Conservation (phyloP, 2,888 invertebrate genomes). For the Cloeon dipterum region DNA sequence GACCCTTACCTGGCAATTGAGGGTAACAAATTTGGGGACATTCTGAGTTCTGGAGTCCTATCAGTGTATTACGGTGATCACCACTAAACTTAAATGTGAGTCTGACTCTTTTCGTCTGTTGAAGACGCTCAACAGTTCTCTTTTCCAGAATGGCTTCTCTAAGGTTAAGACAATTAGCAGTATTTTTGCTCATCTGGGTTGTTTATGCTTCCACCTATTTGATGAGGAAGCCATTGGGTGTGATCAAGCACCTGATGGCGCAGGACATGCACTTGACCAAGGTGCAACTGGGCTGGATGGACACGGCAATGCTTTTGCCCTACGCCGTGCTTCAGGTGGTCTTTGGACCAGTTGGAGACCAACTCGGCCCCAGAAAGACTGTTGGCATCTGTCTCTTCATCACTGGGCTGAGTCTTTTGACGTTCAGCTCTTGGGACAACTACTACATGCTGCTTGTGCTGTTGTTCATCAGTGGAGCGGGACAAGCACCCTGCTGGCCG, state of each 20-base stretch:
- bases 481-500: constrained; percentile 23
- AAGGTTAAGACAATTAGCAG: constrained; percentile 9
- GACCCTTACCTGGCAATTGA: constrained; percentile 21
- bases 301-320: constrained; percentile 21
- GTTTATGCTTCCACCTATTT: constrained; percentile 16
- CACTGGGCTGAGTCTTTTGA: constrained; percentile 18
- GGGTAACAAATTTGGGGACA: no score
- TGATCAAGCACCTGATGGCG: constrained; percentile 20
- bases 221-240: constrained; percentile 21
- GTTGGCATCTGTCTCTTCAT: constrained; percentile 17
- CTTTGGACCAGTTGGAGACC: constrained; percentile 19
- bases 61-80: no score
- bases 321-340: constrained; percentile 20
- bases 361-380: constrained; percentile 18
- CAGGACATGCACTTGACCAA: constrained; percentile 16
- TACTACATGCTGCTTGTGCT: constrained; percentile 15
- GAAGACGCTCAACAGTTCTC: no score
- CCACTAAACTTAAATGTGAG: no score
- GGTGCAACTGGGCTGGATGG: constrained; percentile 19
- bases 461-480: constrained; percentile 19
- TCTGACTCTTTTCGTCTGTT: no score
- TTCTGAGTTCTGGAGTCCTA: no score
- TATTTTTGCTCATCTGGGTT: constrained; percentile 11
- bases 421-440: constrained; percentile 18
- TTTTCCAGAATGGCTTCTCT: no score